Evolutionary conservation across 2,888 invertebrate species (phyloP).

Genomic region (Encarsia formosa): DNA sequence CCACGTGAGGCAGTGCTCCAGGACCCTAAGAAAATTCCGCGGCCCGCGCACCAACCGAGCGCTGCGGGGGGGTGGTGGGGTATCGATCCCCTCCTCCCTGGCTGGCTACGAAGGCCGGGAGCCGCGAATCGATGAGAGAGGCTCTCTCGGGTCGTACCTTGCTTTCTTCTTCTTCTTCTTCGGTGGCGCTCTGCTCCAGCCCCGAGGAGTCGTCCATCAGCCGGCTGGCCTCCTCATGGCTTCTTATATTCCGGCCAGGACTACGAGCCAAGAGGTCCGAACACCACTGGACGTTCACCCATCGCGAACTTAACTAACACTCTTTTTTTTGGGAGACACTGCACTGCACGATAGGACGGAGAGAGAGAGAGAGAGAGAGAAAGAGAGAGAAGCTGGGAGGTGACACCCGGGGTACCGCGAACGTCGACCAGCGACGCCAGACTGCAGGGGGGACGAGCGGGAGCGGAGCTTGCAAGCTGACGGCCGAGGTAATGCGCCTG

Average conservation of each 20-base stretch:
- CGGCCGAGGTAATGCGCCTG: not conserved
- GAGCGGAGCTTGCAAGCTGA: constrained; percentile 1
- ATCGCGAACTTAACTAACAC: no score
- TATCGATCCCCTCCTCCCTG: no score
- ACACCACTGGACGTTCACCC: no score
- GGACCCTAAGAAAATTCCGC: no score
- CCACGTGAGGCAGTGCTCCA: no score
- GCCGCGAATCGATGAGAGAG: constrained; percentile 3
- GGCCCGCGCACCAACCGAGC: no score
- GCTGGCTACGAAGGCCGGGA: not conserved
- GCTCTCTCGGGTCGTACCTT: no score
- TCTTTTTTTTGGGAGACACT: no score
- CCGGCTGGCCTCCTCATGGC: constrained; percentile 13
- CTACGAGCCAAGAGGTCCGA: no score
- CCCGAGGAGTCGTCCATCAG: constrained; percentile 22
- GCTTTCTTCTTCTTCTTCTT: no score
- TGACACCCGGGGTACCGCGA: constrained; percentile 9
- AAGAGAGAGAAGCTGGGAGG: not conserved
- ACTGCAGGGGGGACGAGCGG: constrained; percentile 18
- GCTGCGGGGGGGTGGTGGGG: no score
- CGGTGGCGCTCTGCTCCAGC: constrained; percentile 17
- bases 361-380: not conserved
- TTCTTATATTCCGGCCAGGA: not conserved
- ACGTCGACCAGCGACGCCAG: constrained; percentile 30
- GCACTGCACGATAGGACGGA: not conserved